Evolutionary conservation across 2,888 invertebrate species (phyloP).

Genomic region (Noctua janthe): DNA sequence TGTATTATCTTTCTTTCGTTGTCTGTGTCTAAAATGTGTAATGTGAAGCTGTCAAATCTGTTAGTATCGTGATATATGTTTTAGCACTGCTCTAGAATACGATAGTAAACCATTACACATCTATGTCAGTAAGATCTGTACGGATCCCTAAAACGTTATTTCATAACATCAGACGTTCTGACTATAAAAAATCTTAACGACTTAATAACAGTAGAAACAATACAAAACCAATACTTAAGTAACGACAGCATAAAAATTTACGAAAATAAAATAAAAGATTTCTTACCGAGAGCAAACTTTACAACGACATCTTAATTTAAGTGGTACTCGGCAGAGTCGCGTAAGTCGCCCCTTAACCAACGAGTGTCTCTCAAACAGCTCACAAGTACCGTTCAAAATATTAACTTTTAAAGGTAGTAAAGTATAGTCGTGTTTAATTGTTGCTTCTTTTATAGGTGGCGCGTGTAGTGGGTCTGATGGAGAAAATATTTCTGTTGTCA

Average conservation of each 20-base stretch:
- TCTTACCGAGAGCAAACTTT: conserved; percentile 66
- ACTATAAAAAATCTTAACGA: background rate
- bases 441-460: conserved; percentile 19
- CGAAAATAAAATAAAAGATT: conserved; percentile 63
- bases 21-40: no score
- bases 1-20: background rate
- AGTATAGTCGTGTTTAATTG: conserved; percentile 48
- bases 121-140: background rate
- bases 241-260: conserved; percentile 49
- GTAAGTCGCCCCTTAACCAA: conserved; percentile 64
- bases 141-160: background rate
- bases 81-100: background rate
- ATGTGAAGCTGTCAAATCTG: no score
- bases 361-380: conserved; percentile 69
- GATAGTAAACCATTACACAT: background rate
- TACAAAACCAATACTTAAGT: conserved; percentile 16
- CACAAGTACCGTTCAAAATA: conserved; percentile 68
- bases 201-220: conserved; percentile 6
- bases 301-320: conserved; percentile 75
- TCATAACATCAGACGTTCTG: background rate
- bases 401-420: conserved; percentile 64
- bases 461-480: no score
- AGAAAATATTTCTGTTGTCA: no score
- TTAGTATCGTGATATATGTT: background rate
- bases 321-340: conserved; percentile 68